Evolutionary conservation across 2,113 vertebrate species (phyloP), one percentile per base, ranked within the genome.

Genomic region (Chloroceryle aenea): DNA sequence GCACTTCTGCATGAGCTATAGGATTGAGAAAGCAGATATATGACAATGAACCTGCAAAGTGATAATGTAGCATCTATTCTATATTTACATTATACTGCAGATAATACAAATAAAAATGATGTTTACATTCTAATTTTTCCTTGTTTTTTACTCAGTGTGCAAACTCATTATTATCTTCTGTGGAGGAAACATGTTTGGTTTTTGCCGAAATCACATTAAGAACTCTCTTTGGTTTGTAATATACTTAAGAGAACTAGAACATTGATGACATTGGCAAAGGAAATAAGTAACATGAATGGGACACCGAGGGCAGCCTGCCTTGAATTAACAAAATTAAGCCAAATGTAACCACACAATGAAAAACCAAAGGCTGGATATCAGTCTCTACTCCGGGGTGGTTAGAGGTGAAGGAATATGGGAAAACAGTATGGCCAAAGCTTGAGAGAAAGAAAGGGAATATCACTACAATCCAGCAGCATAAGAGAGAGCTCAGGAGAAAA

Each of bases 341-440:
- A 8, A 55, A 45, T 12, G 0, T 48, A 71, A 82, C 22, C 3
- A 4, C 15, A 29, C 12, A 59, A 34, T 34, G 3, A 8, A 50
- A 58, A 43, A 45, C 0, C 8, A 29, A 78, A 55, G 8, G 23
- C 27, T 38, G 14, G 3, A 32, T 53, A 16, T 45, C 30, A 75
- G 10, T 30, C 5, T 72, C 87, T 50, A 42, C 9, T 59, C 6
- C 14, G 10, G 29, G 8, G 32, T 15, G 69, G 20, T 4, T 50
- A 45, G 4, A 50, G 5, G 20, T 42, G 8, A 15, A 22, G 56
- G 22, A 89, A 52, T 5, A 47, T 5, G 5, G 29, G 17, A 42
- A 80, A 84, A 80, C 0, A 56, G 2, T 9, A 42, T 1, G 5
- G 4, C 2, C 16, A 69, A 87, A 59, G 1, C 3, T 55, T 42